Percentiles rank a stretch among this genome's conserved stretches.
These are phyloP conservation scores for Arizona elegans DNA, from an alignment of 2,113 vertebrate species.

Conservation along the genomic window DNA sequence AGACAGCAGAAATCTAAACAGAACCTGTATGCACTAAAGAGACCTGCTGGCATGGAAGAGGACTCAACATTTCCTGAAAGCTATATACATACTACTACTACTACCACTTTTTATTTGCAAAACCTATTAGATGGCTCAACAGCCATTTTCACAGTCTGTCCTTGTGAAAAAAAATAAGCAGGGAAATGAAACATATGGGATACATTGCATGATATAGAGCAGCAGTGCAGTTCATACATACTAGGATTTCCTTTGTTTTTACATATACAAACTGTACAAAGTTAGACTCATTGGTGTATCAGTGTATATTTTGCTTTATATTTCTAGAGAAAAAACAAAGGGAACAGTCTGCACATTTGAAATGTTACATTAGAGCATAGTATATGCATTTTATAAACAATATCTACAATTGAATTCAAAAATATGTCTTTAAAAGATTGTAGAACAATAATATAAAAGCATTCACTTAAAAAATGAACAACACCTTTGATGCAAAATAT, in stretches of 20 bases:
- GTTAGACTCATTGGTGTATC: constrained; percentile 60
- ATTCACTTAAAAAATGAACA: constrained; percentile 37
- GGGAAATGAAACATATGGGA: constrained; percentile 56
- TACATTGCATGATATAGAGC: constrained; percentile 54
- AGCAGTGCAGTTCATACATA: constrained; percentile 51
- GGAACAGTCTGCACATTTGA: constrained; percentile 37
- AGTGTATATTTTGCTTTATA: constrained; percentile 65
- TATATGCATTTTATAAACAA: constrained; percentile 45
- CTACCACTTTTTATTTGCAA: constrained; percentile 35
- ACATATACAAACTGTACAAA: constrained; percentile 64
- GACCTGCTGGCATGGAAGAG: constrained; percentile 38
- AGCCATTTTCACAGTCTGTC: constrained; percentile 65
- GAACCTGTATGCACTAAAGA: constrained; percentile 44
- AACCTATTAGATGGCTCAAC: constrained; percentile 48
- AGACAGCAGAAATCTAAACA: constrained; percentile 19
- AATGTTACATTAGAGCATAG: constrained; percentile 46
- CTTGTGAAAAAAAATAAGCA: constrained; percentile 43
- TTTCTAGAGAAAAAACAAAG: constrained; percentile 34
- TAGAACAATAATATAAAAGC: constrained; percentile 15
- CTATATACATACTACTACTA: background rate
- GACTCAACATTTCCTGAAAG: background rate
- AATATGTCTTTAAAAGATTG: background rate
- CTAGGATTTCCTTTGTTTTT: constrained; percentile 51
- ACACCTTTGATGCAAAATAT: constrained; percentile 24
- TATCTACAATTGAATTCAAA: constrained; percentile 46